Evolutionary conservation across 2,888 invertebrate genomes (phyloP).

Genomic region (Cheilosia scutellata): DNA sequence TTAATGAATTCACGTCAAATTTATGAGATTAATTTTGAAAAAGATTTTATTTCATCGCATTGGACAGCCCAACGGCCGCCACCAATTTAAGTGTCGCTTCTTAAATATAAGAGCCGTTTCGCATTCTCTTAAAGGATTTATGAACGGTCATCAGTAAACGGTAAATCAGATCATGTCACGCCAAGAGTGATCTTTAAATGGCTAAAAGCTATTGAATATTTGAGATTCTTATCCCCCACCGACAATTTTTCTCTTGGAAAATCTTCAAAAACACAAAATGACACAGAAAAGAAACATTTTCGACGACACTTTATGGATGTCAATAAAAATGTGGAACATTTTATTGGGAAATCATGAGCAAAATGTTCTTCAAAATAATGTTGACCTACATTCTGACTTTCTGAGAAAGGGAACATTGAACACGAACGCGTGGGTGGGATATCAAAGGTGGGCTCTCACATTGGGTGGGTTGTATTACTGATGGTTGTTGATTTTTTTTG

Average conservation of each 20-base stretch:
- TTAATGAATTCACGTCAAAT: slow-evolving; percentile 28
- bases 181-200: slow-evolving; percentile 42
- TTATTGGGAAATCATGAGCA: slow-evolving; percentile 26
- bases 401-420: slow-evolving; percentile 40
- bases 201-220: slow-evolving; percentile 34
- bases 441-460: slow-evolving; percentile 15
- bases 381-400: slow-evolving; percentile 60
- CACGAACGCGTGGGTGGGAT: slow-evolving; percentile 12
- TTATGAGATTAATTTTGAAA: slow-evolving; percentile 51
- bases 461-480: slow-evolving; percentile 21
- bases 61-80: slow-evolving; percentile 7
- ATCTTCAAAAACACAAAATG: slow-evolving; percentile 39
- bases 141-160: no score
- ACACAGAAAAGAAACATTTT: background rate
- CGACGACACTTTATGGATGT: slow-evolving; percentile 46
- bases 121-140: slow-evolving; percentile 45
- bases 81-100: slow-evolving; percentile 38
- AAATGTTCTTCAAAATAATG: slow-evolving; percentile 31
- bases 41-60: slow-evolving; percentile 9
- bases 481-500: background rate
- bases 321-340: slow-evolving; percentile 50
- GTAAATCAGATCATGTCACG: slow-evolving; percentile 55
- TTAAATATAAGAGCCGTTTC: slow-evolving; percentile 15
- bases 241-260: background rate
- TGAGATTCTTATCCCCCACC: background rate